Evolutionary conservation across 2,113 vertebrate genomes (phyloP), one percentile per base, ranked within the genome.

Genomic region (Pavo muticus): DNA sequence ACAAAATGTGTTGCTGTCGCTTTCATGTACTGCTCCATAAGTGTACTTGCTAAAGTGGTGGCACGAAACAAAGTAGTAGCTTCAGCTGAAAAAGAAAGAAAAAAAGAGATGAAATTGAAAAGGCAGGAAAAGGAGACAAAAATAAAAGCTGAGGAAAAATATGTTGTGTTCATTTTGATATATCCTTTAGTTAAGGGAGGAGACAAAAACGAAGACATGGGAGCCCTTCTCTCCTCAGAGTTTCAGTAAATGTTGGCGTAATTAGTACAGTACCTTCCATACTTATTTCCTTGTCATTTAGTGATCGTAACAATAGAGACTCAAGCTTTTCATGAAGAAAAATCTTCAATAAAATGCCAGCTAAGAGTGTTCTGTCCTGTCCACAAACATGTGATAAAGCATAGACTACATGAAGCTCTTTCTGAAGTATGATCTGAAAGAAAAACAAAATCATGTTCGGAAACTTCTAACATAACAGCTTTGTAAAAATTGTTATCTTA

Each of bases 1-100:
- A 99, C 98, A 73, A 99, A 99, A 3, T 98, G 98, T 12, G 99
- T 99, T 32, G 99, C 99, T 42, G 99, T 99, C 95, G 99, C 99
- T 98, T 99, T 99, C 99, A 99, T 99, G 85, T 99, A 99, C 96
- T 99, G 99, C 94, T 99, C 99, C 99, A 99, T 99, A 89, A 99
- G 98, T 1, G 99, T 99, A 97, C 99, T 99, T 95, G 99, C 99
- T 93, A 99, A 97, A 5, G 99, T 99, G 91, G 99, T 99, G 10
- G 99, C 99, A 95, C 99, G 98, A 93, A 99, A 99, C 80, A 99
- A 98, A 11, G 99, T 99, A 35, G 99, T 99, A 56, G 99, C 99
- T 98, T 99, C 99, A 96, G 99, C 99, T 99, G 94, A 11, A 39
- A 83, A 27, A 30, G 83, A 14, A 71, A 52, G 45, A 48, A 14